Percentiles rank a stretch among this genome's conserved stretches.
Conservation (phyloP, 1,140 invertebrate genomes). For the Papilio glaucus region DNA sequence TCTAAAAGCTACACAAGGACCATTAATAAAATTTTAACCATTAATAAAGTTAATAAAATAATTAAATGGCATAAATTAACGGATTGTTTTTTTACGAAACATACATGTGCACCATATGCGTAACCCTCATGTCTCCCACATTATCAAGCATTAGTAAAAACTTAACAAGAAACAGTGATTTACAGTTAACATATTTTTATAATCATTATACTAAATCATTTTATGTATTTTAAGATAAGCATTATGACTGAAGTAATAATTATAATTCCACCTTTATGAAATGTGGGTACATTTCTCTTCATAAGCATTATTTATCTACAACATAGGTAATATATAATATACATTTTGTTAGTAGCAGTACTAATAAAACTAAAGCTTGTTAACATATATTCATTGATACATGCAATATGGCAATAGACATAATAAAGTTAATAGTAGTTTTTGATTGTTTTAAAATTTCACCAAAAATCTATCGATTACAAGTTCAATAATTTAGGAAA, state of each 20-base stretch:
- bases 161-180: background rate
- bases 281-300: background rate
- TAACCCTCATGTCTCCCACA: no score
- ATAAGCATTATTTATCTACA: constrained; percentile 15
- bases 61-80: no score
- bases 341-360: constrained; percentile 28
- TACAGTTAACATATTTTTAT: constrained; percentile 10
- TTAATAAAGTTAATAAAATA: no score
- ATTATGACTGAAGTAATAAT: background rate
- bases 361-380: constrained; percentile 17
- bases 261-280: background rate
- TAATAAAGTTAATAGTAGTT: background rate
- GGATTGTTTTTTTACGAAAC: no score
- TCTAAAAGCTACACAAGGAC: no score
- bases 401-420: constrained; percentile 15
- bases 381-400: background rate
- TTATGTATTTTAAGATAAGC: background rate
- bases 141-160: no score
- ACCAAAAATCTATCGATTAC: no score
- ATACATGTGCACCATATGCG: no score
- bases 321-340: background rate
- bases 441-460: background rate
- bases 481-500: background rate
- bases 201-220: constrained; percentile 8
- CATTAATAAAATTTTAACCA: no score